phyloP scores from a whole-genome alignment of 2,113 vertebrate species.

The Euleptes europaea region DNA sequence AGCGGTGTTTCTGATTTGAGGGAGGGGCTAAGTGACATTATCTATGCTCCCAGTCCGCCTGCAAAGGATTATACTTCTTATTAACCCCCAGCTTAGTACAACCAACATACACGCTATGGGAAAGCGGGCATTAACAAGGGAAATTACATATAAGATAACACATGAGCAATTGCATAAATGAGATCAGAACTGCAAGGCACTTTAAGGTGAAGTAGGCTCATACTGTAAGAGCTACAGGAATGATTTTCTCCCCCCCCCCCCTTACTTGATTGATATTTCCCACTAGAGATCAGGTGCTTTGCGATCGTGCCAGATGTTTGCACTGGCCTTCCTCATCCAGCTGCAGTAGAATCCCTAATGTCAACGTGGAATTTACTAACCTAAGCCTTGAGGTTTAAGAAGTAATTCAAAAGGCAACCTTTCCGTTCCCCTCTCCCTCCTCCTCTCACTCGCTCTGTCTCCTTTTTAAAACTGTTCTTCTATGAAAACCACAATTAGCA shows the following conservation, averaged over 20 bases:
- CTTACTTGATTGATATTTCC: not conserved
- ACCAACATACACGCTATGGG: not conserved
- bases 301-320: rapidly evolving
- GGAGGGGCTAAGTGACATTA: not conserved
- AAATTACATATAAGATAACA: not conserved
- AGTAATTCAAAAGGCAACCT: conserved; percentile 10
- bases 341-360: rapidly evolving
- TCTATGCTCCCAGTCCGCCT: not conserved
- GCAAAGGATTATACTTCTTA: not conserved
- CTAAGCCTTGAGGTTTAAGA: not conserved
- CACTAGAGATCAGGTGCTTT: not conserved
- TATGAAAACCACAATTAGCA: not conserved
- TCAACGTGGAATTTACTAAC: not conserved
- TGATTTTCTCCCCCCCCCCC: not conserved
- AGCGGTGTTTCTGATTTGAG: conserved; percentile 17
- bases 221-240: not conserved
- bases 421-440: not conserved
- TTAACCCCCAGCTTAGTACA: not conserved
- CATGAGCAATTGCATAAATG: not conserved
- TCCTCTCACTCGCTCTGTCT: not conserved
- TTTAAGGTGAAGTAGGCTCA: not conserved
- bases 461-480: not conserved
- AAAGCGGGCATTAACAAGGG: not conserved
- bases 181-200: not conserved
- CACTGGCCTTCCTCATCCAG: conserved; percentile 2